These are phyloP conservation scores for Cettia cetti DNA, from an alignment of 2,113 vertebrate species.

Conservation along the genomic window DNA sequence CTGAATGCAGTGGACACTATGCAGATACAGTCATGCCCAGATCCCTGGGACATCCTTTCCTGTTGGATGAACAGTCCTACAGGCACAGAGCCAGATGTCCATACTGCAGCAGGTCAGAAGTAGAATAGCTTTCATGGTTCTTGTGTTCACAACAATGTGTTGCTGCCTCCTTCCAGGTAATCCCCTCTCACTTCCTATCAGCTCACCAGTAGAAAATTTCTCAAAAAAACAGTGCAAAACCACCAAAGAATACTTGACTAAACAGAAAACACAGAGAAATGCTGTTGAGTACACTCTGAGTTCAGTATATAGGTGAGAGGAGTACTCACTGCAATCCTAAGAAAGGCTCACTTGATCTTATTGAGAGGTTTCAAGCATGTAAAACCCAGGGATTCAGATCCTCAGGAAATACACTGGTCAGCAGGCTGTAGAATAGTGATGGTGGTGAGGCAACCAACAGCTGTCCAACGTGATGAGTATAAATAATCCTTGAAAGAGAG, in stretches of 20 bases:
- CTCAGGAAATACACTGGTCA: background rate
- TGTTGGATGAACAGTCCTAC: background rate
- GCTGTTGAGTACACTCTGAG: background rate
- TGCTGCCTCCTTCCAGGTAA: background rate
- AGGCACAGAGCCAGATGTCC: background rate
- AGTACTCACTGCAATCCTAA: background rate
- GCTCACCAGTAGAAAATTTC: background rate
- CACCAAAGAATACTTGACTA: background rate
- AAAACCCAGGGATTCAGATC: background rate
- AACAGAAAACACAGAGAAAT: background rate
- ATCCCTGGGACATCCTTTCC: background rate
- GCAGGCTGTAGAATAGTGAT: background rate
- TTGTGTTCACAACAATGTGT: background rate
- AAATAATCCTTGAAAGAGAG: background rate
- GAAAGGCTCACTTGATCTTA: background rate
- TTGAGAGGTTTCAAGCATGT: background rate
- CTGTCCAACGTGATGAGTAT: background rate
- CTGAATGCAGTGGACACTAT: background rate
- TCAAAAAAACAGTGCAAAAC: background rate
- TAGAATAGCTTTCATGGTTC: accelerated
- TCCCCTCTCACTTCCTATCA: background rate
- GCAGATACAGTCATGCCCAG: background rate
- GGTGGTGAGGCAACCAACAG: background rate
- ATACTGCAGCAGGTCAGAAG: background rate
- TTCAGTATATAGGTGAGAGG: background rate